A percentile compares a stretch with the other conserved stretches of the same genome.
phyloP scores from a whole-genome alignment of 2,113 vertebrate species.

The Oenanthe melanoleuca region DNA sequence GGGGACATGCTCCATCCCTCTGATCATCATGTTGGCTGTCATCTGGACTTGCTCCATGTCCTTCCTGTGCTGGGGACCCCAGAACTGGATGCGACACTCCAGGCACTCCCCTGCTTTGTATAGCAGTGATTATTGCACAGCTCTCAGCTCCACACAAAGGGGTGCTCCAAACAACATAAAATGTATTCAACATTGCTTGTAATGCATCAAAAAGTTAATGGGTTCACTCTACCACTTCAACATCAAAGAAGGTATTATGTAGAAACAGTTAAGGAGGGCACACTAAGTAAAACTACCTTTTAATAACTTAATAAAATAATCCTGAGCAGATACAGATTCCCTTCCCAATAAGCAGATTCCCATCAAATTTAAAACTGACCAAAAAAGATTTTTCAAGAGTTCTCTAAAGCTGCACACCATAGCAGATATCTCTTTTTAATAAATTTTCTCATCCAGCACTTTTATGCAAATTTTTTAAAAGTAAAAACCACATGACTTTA shows the following conservation, averaged over 20 bases:
- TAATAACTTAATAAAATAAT: constrained; percentile 24
- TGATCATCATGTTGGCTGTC: background rate
- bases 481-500: background rate
- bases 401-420: background rate
- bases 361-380: background rate
- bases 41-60: background rate
- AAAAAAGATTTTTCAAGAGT: background rate
- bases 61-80: background rate
- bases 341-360: background rate
- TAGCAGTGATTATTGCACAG: background rate
- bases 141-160: background rate
- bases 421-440: background rate
- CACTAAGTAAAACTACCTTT: background rate
- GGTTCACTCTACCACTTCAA: background rate
- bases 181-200: background rate
- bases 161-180: background rate
- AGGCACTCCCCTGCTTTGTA: background rate
- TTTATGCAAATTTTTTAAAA: background rate
- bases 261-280: background rate
- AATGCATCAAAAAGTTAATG: background rate
- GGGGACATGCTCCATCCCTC: background rate
- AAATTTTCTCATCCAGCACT: background rate
- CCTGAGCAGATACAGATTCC: background rate
- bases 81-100: background rate
- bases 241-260: constrained; percentile 16